phyloP scores from a whole-genome alignment of 2,888 invertebrate genomes.

The Drosophila monieri region DNA sequence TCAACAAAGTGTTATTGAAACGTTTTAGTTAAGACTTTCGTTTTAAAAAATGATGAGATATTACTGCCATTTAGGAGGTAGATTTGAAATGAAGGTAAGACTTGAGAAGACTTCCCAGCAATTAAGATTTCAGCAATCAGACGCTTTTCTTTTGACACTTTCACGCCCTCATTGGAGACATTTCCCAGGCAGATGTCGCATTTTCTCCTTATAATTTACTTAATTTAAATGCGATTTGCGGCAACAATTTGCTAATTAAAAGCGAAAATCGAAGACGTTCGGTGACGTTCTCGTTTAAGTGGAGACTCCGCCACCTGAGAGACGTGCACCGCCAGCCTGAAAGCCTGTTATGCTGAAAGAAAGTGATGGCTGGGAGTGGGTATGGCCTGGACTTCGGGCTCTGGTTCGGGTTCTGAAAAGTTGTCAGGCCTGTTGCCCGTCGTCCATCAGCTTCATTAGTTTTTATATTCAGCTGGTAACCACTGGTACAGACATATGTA shows the following conservation, averaged over 20 bases:
- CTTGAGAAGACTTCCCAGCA: background rate
- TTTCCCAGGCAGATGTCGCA: constrained; percentile 18
- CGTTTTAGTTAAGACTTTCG: background rate
- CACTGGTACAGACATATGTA: background rate
- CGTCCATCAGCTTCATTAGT: constrained; percentile 67
- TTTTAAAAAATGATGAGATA: background rate
- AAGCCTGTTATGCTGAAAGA: constrained; percentile 62
- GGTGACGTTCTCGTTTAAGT: constrained; percentile 36
- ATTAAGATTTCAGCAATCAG: background rate
- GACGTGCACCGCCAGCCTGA: background rate
- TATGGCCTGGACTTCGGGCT: constrained; percentile 5
- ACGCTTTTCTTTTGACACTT: constrained; percentile 22
- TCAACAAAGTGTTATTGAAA: background rate
- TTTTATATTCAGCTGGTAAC: constrained; percentile 19
- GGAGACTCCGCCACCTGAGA: constrained; percentile 5
- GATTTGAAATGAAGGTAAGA: background rate
- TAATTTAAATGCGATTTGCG: constrained; percentile 51
- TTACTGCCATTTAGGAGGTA: background rate
- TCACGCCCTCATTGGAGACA: constrained; percentile 4
- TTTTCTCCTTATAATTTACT: constrained; percentile 65
- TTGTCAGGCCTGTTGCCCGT: constrained; percentile 63
- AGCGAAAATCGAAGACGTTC: constrained; percentile 41
- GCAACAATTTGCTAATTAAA: constrained; percentile 68
- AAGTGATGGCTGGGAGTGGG: constrained; percentile 60
- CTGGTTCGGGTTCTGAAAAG: constrained; percentile 63